These are phyloP conservation scores for Agrochola macilenta DNA, from an alignment of 2,888 invertebrate genomes.

Conservation along the genomic window DNA sequence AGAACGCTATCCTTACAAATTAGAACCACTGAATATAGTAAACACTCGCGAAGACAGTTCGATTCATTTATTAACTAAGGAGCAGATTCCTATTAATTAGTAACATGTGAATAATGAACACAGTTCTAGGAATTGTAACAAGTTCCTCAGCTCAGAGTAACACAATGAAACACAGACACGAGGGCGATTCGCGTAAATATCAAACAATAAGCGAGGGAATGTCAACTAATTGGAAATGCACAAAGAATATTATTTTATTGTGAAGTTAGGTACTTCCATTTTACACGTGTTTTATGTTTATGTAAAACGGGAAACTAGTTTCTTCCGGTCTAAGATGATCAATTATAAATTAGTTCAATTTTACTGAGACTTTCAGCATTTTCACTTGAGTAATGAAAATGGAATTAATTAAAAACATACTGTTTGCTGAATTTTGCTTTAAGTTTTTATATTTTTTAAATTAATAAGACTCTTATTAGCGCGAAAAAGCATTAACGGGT, in stretches of 20 bases:
- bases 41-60: not conserved
- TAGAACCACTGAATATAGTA: not conserved
- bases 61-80: not conserved
- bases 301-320: not conserved
- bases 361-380: not conserved
- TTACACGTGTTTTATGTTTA: conserved; percentile 1
- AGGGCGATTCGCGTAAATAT: not conserved
- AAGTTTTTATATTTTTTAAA: not conserved
- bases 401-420: not conserved
- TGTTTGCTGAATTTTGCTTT: not conserved
- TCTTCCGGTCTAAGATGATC: not conserved
- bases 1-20: too few relatives aligned
- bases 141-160: conserved; percentile 12
- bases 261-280: not conserved
- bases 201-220: conserved; percentile 28
- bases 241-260: not conserved
- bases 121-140: conserved; percentile 17
- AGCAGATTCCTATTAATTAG: conserved; percentile 18
- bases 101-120: conserved; percentile 4
- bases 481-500: not conserved
- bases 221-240: conserved; percentile 15
- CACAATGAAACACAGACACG: not conserved
- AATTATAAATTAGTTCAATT: not conserved
- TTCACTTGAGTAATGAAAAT: not conserved
- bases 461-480: not conserved